Conservation (phyloP, 2,113 vertebrate genomes). For the Labeo catla region DNA sequence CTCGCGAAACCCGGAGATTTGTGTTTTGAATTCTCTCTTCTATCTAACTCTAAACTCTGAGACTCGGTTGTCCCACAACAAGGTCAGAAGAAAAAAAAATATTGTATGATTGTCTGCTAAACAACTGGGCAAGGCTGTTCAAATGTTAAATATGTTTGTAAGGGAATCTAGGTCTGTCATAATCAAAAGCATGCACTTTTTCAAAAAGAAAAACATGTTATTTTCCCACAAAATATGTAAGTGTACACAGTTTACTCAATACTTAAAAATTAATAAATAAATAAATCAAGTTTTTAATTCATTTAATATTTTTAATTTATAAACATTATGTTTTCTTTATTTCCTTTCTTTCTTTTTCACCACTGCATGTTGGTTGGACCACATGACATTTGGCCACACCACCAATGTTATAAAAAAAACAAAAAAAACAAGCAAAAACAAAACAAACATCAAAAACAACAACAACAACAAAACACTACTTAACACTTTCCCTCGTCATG, state of each 20-base stretch:
- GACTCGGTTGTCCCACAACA: constrained; percentile 29
- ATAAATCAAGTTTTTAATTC: background rate
- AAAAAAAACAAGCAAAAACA: too few relatives aligned
- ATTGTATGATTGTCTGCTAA: constrained; percentile 24
- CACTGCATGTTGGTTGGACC: background rate
- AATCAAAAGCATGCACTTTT: background rate
- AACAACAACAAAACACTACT: too few relatives aligned
- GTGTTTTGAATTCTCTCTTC: constrained; percentile 16
- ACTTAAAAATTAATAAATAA: background rate
- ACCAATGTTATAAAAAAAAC: too few relatives aligned
- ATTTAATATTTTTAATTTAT: too few relatives aligned
- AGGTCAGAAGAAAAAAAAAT: constrained; percentile 25
- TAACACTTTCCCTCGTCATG: too few relatives aligned
- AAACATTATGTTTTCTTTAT: background rate
- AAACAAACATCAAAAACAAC: too few relatives aligned
- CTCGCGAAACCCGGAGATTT: constrained; percentile 15
- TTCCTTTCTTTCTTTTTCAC: too few relatives aligned
- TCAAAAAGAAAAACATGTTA: background rate
- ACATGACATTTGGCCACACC: too few relatives aligned
- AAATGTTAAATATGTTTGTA: constrained; percentile 22
- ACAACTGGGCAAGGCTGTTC: background rate
- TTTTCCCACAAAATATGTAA: background rate
- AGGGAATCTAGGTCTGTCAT: background rate
- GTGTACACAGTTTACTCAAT: background rate
- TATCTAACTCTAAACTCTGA: constrained; percentile 35